Conservation (phyloP, 2,113 vertebrate genomes). For the Campylomormyrus tamandua region DNA sequence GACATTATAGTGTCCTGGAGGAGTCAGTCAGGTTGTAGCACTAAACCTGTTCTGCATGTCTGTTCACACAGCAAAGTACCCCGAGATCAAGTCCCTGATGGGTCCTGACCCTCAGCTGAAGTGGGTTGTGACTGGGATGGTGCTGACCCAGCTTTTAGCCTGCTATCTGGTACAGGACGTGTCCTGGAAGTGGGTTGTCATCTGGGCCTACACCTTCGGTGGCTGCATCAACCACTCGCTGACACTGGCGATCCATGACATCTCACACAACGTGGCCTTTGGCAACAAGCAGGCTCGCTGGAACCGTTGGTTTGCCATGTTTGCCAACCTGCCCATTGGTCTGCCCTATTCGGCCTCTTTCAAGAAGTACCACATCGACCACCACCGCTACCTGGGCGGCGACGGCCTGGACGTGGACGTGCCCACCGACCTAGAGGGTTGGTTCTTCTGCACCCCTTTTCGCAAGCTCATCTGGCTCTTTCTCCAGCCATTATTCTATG, state of each 20-base stretch:
- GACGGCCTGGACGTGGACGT: slow-evolving; percentile 85
- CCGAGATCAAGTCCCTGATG: slow-evolving; percentile 90
- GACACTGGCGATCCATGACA: slow-evolving; percentile 92
- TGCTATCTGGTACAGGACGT: slow-evolving; percentile 77
- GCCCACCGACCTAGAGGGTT: slow-evolving; percentile 82
- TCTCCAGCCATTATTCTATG: slow-evolving; percentile 84
- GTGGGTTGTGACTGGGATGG: slow-evolving; percentile 86
- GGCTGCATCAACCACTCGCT: slow-evolving; percentile 92
- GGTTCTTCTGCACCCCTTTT: slow-evolving; percentile 85
- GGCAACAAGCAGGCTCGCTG: slow-evolving; percentile 70
- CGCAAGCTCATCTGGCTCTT: slow-evolving; percentile 85
- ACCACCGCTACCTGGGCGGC: slow-evolving; percentile 90
- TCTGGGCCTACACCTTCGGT: slow-evolving; percentile 89
- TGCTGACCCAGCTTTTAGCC: slow-evolving; percentile 74
- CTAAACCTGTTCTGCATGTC: neutral
- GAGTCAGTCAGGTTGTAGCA: neutral
- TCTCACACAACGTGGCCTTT: slow-evolving; percentile 92
- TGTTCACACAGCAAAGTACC: slow-evolving; percentile 79
- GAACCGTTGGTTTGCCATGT: slow-evolving; percentile 92
- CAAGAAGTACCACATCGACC: slow-evolving; percentile 97
- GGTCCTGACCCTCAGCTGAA: slow-evolving; percentile 83
- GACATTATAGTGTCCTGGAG: neutral
- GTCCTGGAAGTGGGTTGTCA: slow-evolving; percentile 90
- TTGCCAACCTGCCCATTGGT: slow-evolving; percentile 89
- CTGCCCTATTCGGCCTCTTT: slow-evolving; percentile 89